Evolutionary conservation across 2,888 invertebrate genomes (phyloP).

Genomic region (Cryptophagus acutangulus): DNA sequence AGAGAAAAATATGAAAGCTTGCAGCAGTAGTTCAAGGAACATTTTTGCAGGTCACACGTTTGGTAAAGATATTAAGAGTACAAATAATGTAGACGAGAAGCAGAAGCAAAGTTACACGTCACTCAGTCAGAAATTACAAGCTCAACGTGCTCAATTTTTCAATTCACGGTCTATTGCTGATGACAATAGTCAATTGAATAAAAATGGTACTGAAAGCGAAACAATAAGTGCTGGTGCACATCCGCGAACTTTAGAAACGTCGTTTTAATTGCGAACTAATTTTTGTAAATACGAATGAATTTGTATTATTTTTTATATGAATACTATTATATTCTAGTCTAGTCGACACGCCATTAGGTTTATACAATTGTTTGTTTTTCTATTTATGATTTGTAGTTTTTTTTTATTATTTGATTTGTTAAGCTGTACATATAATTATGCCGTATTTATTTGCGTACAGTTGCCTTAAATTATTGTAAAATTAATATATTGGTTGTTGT

Average conservation of each 20-base stretch:
- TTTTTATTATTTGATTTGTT: constrained; percentile 1
- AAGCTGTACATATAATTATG: constrained; percentile 5
- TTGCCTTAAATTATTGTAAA: constrained; percentile 39
- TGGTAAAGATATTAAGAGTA: background rate
- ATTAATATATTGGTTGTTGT: constrained; percentile 39
- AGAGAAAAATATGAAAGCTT: constrained; percentile 3
- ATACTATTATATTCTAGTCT: constrained; percentile 29
- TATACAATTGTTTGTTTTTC: constrained; percentile 24
- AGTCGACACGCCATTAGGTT: constrained; percentile 33
- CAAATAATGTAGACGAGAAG: background rate
- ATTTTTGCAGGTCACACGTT: background rate
- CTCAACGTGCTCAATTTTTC: constrained; percentile 60
- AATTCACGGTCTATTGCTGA: constrained; percentile 21
- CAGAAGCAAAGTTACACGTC: constrained; percentile 17
- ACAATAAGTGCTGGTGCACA: constrained; percentile 32
- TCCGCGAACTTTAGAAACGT: constrained; percentile 60
- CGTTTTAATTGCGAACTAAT: constrained; percentile 45
- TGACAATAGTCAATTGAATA: constrained; percentile 18
- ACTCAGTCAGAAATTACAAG: constrained; percentile 54
- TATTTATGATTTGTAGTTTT: constrained; percentile 7
- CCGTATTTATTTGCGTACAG: constrained; percentile 12
- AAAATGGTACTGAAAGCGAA: constrained; percentile 21
- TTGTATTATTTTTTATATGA: background rate
- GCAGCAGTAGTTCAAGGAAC: no score
- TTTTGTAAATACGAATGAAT: background rate